Base-by-base conservation (phyloP, 1,140 invertebrate genomes). In the Apis florea region DNA sequence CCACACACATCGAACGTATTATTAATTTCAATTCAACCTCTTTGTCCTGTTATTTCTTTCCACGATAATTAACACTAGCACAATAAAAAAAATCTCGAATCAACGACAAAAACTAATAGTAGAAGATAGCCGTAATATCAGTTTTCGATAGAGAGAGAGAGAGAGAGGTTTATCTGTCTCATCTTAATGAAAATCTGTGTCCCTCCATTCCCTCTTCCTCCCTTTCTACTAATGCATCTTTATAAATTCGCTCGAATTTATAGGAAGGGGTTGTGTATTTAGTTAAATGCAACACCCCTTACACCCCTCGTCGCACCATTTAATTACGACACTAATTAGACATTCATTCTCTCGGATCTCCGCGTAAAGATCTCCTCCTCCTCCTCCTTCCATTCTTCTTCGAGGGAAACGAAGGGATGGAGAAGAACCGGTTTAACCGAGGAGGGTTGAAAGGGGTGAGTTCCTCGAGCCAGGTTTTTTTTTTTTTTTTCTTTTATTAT, bases 291-390 rank as follows among this genome's bases (percentile, higher is more conserved):
- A n/a, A 47, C 2, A 47, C 2, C 13, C n/a, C 56, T 21, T 21
- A 13, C 31, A 40, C 3, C 17, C n/a, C 40, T 13, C n/a, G 31
- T 40, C 47, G 11, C 47, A 15, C 66, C 31, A 51, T 78, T 78
- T 69, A 78, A 78, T 78, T 59, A 59, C 67, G 47, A 78, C 64
- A 1, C 73, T 66, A 66, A 76, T 66, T 66, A 66, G 61, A 76
- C 73, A 24, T 66, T 66, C 61, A 9, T 69, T 51, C 75, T 51
- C 75, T 31, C 0, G 15, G 66, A 58, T 59, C n/a, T n/a, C 47
- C 75, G 4, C 19, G 49, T n/a, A 17, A 59, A 59, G 40, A 69
- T 58, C 12, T 40, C 31, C 24, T 8, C 4, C 11, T 8, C 4
- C 11, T 26, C 24, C 3, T n/a, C 8, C 24, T 53, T 31, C 59